Percentiles rank a stretch among this genome's conserved stretches.
phyloP scores from a whole-genome alignment of 2,797 vertebrate genomes.

The Melanotaenia maccullochi region DNA sequence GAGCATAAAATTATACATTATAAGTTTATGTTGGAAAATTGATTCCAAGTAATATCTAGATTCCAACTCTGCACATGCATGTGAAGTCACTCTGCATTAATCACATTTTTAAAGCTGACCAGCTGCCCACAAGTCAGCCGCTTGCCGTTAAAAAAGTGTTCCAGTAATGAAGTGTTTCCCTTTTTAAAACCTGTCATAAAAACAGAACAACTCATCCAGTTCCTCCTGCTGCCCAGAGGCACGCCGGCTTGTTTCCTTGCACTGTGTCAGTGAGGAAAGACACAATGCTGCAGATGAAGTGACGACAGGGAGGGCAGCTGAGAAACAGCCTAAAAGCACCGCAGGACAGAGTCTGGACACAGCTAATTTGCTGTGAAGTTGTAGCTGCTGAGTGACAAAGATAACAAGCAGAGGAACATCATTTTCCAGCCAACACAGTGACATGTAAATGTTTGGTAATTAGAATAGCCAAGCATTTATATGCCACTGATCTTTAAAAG shows the following conservation, averaged over 20 bases:
- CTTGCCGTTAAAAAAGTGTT: background rate
- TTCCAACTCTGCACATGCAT: background rate
- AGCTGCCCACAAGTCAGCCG: background rate
- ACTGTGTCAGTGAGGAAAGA: slow-evolving; percentile 43
- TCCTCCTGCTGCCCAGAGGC: background rate
- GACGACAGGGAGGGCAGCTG: slow-evolving; percentile 50
- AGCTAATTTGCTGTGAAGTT: slow-evolving; percentile 69
- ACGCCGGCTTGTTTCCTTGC: slow-evolving; percentile 17
- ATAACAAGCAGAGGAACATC: slow-evolving; percentile 28
- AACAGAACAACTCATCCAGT: background rate
- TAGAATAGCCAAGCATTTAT: too few relatives aligned
- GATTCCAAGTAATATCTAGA: background rate
- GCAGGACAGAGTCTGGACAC: slow-evolving; percentile 35
- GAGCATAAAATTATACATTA: background rate
- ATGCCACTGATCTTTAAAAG: background rate
- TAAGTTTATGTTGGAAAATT: background rate
- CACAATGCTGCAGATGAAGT: slow-evolving; percentile 46
- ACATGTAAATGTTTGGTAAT: background rate
- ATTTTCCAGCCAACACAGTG: slow-evolving; percentile 2
- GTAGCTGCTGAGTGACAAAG: slow-evolving; percentile 59
- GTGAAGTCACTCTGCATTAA: background rate
- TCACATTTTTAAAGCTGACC: background rate
- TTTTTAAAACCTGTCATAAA: background rate
- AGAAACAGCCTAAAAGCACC: slow-evolving; percentile 52
- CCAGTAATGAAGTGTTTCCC: background rate